Conservation (phyloP, 2,797 vertebrate genomes). For the Phylloscopus collybita region DNA sequence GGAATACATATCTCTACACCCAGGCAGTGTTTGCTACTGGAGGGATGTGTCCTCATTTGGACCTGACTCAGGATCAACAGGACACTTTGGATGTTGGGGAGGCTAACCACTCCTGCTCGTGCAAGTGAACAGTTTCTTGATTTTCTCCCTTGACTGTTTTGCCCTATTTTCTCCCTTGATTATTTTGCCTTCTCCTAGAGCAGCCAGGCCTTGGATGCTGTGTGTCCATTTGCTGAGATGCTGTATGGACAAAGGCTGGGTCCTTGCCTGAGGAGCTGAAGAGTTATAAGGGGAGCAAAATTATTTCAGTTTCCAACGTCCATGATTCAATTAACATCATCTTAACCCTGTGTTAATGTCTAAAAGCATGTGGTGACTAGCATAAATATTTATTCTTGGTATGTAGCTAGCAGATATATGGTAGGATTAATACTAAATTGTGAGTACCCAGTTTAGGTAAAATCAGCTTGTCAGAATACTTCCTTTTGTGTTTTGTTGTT, state of each 20-base stretch:
- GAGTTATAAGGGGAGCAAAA: neutral
- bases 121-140: fast-evolving
- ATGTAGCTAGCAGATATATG: neutral
- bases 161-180: neutral
- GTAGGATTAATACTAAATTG: neutral
- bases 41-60: neutral
- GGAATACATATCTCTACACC: neutral
- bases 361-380: neutral
- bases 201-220: neutral
- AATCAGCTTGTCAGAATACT: neutral
- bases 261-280: neutral
- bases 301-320: neutral
- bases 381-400: neutral
- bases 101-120: neutral
- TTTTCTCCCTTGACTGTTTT: neutral
- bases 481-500: neutral
- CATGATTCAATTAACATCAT: neutral
- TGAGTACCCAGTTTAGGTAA: neutral
- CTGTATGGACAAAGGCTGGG: neutral
- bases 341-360: neutral
- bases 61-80: neutral
- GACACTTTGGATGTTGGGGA: neutral
- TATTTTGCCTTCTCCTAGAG: neutral
- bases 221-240: neutral
- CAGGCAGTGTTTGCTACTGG: neutral